These are phyloP conservation scores for Rostratula benghalensis DNA, from an alignment of 2,113 vertebrate genomes.

Conservation along the genomic window DNA sequence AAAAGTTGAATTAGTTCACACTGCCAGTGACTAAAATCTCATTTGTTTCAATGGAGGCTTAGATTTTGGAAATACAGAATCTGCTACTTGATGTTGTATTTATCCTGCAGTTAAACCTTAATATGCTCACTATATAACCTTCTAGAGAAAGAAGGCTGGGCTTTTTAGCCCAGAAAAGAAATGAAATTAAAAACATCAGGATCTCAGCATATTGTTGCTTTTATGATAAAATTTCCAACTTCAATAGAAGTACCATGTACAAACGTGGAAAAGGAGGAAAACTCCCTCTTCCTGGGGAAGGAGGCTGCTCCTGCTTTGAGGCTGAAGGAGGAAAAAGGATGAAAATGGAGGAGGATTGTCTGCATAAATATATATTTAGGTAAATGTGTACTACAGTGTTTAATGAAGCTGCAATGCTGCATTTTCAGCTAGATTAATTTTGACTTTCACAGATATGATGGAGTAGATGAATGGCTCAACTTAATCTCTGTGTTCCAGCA, in stretches of 20 bases:
- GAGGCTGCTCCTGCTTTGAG: background rate
- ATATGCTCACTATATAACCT: background rate
- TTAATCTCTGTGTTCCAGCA: background rate
- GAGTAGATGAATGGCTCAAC: background rate
- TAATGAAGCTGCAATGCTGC: background rate
- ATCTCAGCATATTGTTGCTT: background rate
- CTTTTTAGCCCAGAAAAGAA: background rate
- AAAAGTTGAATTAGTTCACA: background rate
- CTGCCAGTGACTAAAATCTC: background rate
- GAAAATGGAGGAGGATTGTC: background rate
- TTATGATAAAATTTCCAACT: background rate
- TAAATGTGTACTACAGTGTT: background rate
- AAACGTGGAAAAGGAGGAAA: background rate
- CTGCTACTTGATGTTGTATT: background rate
- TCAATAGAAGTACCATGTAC: background rate
- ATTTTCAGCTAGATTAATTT: constrained; percentile 28
- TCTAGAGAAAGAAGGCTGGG: background rate
- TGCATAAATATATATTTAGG: background rate
- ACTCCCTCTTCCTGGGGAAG: background rate
- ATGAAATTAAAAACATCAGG: background rate
- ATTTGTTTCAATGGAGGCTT: background rate
- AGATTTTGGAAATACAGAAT: background rate
- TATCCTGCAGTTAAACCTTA: background rate
- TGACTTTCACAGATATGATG: background rate
- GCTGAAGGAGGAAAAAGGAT: background rate